These are phyloP conservation scores for Idaea dimidiata DNA, from an alignment of 2,888 invertebrate species.

Conservation along the genomic window DNA sequence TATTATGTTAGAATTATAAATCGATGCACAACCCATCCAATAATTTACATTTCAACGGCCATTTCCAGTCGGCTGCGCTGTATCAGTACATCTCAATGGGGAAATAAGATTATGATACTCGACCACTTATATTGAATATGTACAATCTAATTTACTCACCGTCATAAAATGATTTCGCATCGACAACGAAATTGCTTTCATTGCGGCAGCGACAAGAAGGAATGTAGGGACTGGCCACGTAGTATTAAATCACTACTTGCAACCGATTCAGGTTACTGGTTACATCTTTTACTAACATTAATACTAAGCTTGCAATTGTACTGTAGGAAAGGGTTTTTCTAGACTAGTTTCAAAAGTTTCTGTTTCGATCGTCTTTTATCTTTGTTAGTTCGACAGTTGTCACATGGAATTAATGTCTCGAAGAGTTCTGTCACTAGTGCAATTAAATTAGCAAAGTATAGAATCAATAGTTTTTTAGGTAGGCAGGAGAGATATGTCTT, in stretches of 20 bases:
- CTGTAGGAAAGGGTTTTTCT: no score
- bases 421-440: no score
- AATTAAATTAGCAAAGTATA: no score
- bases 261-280: slow-evolving; percentile 70
- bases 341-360: no score
- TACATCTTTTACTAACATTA: neutral
- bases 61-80: neutral
- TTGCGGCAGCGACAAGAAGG: slow-evolving; percentile 57
- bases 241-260: slow-evolving; percentile 70
- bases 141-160: slow-evolving; percentile 19
- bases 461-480: no score
- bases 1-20: neutral
- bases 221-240: slow-evolving; percentile 55
- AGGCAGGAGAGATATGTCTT: no score
- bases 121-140: neutral
- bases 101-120: slow-evolving; percentile 1
- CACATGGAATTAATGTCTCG: no score
- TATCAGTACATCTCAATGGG: slow-evolving; percentile 4
- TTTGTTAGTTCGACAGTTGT: no score
- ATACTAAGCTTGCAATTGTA: neutral
- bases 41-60: neutral
- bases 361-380: no score
- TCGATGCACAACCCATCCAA: neutral
- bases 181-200: slow-evolving; percentile 64
- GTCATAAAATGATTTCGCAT: slow-evolving; percentile 27